Percentiles rank a stretch among this genome's conserved stretches.
phyloP scores from a whole-genome alignment of 2,113 vertebrate species.

The Pollachius pollachius region DNA sequence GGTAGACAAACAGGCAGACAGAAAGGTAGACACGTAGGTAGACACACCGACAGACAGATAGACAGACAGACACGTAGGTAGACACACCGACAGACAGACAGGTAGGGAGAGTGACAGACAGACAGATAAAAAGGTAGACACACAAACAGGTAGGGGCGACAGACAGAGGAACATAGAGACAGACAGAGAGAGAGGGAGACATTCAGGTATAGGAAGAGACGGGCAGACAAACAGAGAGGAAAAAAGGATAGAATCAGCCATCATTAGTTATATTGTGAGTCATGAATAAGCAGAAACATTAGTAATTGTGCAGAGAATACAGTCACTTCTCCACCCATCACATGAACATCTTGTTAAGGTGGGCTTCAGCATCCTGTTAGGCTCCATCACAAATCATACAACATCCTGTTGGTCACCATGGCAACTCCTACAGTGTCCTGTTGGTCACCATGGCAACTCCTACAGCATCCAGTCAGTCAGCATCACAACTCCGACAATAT shows the following conservation, averaged over 20 bases:
- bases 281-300: constrained; percentile 31
- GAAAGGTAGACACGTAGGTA: constrained; percentile 18
- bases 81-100: too few species aligned
- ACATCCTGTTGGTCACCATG: background rate
- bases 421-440: background rate
- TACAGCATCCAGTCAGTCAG: too few species aligned
- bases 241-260: background rate
- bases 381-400: background rate
- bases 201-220: constrained; percentile 6
- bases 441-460: background rate
- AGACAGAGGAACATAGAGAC: background rate
- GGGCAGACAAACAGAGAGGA: background rate
- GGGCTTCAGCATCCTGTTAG: background rate
- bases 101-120: too few species aligned
- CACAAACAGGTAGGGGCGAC: constrained; percentile 14
- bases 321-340: too few species aligned
- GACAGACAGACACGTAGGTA: too few species aligned
- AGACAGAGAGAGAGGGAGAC: background rate
- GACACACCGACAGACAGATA: too few species aligned
- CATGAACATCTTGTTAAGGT: too few species aligned
- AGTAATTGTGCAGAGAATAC: constrained; percentile 21
- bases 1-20: constrained; percentile 25
- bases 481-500: too few species aligned
- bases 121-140: background rate
- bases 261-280: constrained; percentile 1